A percentile compares a stretch with the other conserved stretches of the same genome.
Conservation (phyloP, 2,113 vertebrate genomes). For the Brachionichthys hirsutus region DNA sequence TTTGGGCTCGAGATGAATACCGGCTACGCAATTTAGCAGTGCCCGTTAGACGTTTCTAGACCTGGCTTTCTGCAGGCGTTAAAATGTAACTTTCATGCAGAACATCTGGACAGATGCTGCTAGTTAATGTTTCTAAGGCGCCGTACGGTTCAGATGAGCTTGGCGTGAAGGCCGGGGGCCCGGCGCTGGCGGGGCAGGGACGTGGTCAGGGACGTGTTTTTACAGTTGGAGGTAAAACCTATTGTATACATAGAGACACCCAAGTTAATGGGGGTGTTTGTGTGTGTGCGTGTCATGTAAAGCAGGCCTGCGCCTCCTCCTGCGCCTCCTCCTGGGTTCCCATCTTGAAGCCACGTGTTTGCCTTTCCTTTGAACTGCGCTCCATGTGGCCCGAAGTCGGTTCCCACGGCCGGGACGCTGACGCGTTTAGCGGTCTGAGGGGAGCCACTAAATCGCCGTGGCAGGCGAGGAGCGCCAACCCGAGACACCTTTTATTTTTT, state of each 20-base stretch:
- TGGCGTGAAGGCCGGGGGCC: not conserved
- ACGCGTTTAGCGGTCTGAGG: conserved; percentile 63
- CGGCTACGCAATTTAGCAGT: conserved; percentile 48
- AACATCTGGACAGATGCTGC: conserved; percentile 24
- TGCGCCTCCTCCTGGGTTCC: conserved; percentile 19
- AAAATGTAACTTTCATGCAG: conserved; percentile 12
- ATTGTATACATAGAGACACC: conserved; percentile 19
- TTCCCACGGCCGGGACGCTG: conserved; percentile 58
- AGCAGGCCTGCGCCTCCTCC: conserved; percentile 28
- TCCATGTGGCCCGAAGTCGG: conserved; percentile 5
- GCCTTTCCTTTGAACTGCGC: conserved; percentile 48
- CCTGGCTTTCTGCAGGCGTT: conserved; percentile 1
- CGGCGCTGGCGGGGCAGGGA: conserved; percentile 8
- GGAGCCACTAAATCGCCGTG: conserved; percentile 45
- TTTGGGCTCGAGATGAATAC: conserved; percentile 30
- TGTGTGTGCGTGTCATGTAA: conserved; percentile 29
- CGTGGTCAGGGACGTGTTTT: conserved; percentile 37
- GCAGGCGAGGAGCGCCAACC: conserved; percentile 56
- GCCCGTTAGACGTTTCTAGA: not conserved
- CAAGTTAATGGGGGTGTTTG: conserved; percentile 42
- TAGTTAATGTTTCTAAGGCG: conserved; percentile 8
- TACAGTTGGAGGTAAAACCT: conserved; percentile 19
- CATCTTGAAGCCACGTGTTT: conserved; percentile 64
- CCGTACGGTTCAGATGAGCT: conserved; percentile 8
- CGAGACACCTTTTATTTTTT: conserved; percentile 29